A percentile compares a stretch with the other conserved stretches of the same genome.
phyloP scores from a whole-genome alignment of 2,113 vertebrate species.

The Chitala chitala region DNA sequence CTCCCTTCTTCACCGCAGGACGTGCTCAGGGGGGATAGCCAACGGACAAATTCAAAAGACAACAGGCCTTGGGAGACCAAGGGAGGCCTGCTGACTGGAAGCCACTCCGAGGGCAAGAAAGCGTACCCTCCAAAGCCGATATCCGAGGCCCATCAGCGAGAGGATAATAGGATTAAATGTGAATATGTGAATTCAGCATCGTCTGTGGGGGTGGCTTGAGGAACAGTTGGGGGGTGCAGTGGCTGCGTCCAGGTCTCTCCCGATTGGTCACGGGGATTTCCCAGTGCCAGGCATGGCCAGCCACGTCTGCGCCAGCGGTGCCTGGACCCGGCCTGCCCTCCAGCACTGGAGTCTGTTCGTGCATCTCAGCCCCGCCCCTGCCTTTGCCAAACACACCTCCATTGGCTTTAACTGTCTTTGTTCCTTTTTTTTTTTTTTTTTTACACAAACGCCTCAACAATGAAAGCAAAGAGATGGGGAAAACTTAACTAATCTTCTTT shows the following conservation, averaged over 20 bases:
- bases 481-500: slow-evolving; percentile 17
- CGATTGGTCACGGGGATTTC: slow-evolving; percentile 65
- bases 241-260: slow-evolving; percentile 38
- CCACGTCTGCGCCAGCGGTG: neutral
- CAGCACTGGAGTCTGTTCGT: slow-evolving; percentile 29
- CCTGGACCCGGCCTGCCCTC: neutral
- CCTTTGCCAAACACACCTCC: slow-evolving; percentile 12
- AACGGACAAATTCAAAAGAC: slow-evolving; percentile 30
- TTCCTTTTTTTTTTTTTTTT: neutral
- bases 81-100: slow-evolving; percentile 3
- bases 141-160: slow-evolving; percentile 22
- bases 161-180: slow-evolving; percentile 32
- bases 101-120: slow-evolving; percentile 1
- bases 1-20: neutral
- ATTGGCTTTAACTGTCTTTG: slow-evolving; percentile 10
- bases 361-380: slow-evolving; percentile 51
- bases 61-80: slow-evolving; percentile 8
- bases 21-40: slow-evolving; percentile 8
- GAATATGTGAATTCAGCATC: slow-evolving; percentile 25
- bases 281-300: neutral
- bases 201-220: neutral
- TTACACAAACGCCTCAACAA: slow-evolving; percentile 18
- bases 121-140: slow-evolving; percentile 18
- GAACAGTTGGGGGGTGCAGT: neutral
- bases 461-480: neutral